Percentiles rank a stretch among this genome's conserved stretches.
phyloP scores from a whole-genome alignment of 2,888 invertebrate genomes.

The Brachynemurus nebulosus region DNA sequence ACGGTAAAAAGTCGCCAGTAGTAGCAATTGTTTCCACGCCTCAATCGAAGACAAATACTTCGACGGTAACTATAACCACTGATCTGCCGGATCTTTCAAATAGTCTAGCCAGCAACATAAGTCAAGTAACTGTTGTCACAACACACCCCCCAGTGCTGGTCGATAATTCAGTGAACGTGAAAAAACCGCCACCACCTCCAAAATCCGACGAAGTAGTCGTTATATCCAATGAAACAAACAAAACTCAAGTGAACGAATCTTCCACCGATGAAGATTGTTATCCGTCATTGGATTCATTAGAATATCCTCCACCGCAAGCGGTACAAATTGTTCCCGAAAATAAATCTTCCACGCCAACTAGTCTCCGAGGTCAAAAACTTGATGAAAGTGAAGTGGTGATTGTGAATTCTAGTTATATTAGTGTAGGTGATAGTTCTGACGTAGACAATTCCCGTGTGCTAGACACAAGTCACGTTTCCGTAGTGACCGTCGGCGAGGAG shows the following conservation, averaged over 20 bases:
- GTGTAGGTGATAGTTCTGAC: conserved; percentile 48
- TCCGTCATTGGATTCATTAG: conserved; percentile 61
- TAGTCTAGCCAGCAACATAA: conserved; percentile 58
- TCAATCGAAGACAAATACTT: conserved; percentile 32
- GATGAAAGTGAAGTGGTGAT: conserved; percentile 81
- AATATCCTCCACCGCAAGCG: conserved; percentile 36
- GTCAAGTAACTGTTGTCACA: conserved; percentile 70
- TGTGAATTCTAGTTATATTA: conserved; percentile 50
- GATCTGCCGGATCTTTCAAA: conserved; percentile 49
- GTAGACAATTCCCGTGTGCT: conserved; percentile 29
- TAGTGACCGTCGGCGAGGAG: conserved; percentile 77
- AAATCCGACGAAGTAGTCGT: conserved; percentile 55
- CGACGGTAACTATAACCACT: conserved; percentile 38
- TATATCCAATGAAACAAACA: conserved; percentile 62
- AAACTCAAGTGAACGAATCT: conserved; percentile 49
- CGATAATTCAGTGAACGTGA: conserved; percentile 41
- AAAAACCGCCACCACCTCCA: conserved; percentile 29
- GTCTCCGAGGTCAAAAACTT: conserved; percentile 45
- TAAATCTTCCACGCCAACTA: conserved; percentile 12
- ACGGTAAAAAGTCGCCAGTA: conserved; percentile 4
- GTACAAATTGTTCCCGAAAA: conserved; percentile 21
- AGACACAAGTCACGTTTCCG: conserved; percentile 84
- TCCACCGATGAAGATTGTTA: conserved; percentile 61
- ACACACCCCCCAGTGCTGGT: conserved; percentile 72
- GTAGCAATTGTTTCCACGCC: conserved; percentile 26